Conservation (phyloP, 1,140 invertebrate genomes). For the Drosophila cardini region DNA sequence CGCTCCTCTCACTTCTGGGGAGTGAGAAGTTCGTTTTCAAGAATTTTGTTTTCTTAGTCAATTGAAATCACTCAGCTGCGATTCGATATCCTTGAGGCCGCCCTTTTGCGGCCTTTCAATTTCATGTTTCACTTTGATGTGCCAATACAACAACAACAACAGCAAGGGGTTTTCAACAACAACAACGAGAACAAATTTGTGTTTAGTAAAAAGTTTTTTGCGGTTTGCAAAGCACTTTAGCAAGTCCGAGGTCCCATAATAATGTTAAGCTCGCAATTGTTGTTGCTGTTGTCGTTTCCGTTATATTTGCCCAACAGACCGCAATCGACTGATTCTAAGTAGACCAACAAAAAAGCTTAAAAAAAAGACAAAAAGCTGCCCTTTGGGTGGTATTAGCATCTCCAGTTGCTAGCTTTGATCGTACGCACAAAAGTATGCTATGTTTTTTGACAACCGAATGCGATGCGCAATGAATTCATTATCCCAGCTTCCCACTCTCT, state of each 20-base stretch:
- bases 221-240: slow-evolving; percentile 60
- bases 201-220: slow-evolving; percentile 65
- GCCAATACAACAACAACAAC: slow-evolving; percentile 40
- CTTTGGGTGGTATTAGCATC: slow-evolving; percentile 20
- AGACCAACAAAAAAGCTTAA: neutral
- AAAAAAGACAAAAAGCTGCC: slow-evolving; percentile 2
- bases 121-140: slow-evolving; percentile 75
- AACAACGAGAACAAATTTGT: slow-evolving; percentile 56
- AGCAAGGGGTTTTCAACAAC: slow-evolving; percentile 11
- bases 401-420: slow-evolving; percentile 3
- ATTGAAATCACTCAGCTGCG: slow-evolving; percentile 78
- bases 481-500: slow-evolving; percentile 7
- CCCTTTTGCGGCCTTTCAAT: slow-evolving; percentile 62
- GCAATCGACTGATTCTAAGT: slow-evolving; percentile 49
- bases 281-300: slow-evolving; percentile 19
- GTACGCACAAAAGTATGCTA: slow-evolving; percentile 16
- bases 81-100: slow-evolving; percentile 57
- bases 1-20: no score
- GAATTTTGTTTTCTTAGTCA: slow-evolving; percentile 83
- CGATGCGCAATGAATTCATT: slow-evolving; percentile 28
- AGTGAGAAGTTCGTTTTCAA: neutral
- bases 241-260: slow-evolving; percentile 40
- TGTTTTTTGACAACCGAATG: neutral
- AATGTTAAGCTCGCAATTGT: slow-evolving; percentile 65
- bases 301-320: slow-evolving; percentile 62